Evolutionary conservation across 2,113 vertebrate species (phyloP).

Genomic region (Oceanodroma tethys): DNA sequence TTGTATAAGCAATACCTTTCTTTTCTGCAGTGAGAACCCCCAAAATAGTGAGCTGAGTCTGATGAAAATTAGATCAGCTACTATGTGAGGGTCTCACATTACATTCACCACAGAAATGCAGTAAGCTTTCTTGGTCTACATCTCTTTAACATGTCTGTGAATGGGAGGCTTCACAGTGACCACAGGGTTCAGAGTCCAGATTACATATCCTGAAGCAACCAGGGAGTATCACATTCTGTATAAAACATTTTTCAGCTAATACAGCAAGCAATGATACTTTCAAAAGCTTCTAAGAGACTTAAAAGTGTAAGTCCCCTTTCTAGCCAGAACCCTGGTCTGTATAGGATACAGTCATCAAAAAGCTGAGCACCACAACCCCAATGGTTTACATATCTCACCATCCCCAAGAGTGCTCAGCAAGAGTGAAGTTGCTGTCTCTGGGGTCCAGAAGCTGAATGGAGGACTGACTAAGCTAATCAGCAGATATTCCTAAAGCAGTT

Average conservation of each 20-base stretch:
- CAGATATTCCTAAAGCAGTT: not conserved
- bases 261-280: not conserved
- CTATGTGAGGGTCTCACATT: slow-evolving; percentile 15
- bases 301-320: not conserved
- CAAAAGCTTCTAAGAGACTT: not conserved
- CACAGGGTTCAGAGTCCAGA: slow-evolving; percentile 16
- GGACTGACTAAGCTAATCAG: not conserved
- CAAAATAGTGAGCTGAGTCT: not conserved
- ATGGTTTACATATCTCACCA: not conserved
- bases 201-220: not conserved
- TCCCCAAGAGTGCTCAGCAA: not conserved
- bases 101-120: not conserved
- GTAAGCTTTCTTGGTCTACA: not conserved
- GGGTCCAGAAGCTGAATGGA: not conserved
- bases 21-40: not conserved
- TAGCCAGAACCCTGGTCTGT: not conserved
- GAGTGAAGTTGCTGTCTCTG: not conserved
- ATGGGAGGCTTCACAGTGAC: slow-evolving; percentile 25
- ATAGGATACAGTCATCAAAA: not conserved
- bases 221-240: slow-evolving; percentile 43
- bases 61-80: slow-evolving; percentile 46
- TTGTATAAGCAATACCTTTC: not conserved
- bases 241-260: slow-evolving; percentile 43
- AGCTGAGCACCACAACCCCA: not conserved
- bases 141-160: slow-evolving; percentile 9